Evolutionary conservation across 2,113 vertebrate species (phyloP).

Genomic region (Rattus rattus): DNA sequence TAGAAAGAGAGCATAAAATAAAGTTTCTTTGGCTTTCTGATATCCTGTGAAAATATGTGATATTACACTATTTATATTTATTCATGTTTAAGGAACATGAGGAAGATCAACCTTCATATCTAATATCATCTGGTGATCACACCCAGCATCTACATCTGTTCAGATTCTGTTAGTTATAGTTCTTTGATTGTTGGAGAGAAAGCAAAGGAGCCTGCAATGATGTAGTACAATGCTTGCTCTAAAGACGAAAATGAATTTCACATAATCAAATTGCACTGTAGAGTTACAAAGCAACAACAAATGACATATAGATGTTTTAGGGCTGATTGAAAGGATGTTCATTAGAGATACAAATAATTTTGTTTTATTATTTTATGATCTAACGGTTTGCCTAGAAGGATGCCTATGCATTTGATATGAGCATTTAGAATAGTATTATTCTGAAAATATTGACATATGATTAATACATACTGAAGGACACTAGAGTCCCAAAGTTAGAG

Average conservation of each 20-base stretch:
- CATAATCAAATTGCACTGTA: constrained; percentile 41
- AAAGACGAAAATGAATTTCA: constrained; percentile 61
- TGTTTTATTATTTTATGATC: background rate
- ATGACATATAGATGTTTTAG: background rate
- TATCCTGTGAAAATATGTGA: constrained; percentile 40
- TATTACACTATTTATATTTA: constrained; percentile 52
- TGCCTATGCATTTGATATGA: background rate
- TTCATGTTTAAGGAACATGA: constrained; percentile 50
- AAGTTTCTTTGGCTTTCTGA: constrained; percentile 61
- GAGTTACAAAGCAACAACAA: constrained; percentile 14
- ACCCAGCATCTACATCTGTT: constrained; percentile 6
- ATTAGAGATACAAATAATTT: constrained; percentile 37
- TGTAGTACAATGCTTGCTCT: constrained; percentile 44
- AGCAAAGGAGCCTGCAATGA: constrained; percentile 25
- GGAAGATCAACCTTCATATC: background rate
- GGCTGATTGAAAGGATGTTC: background rate
- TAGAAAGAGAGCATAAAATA: constrained; percentile 67
- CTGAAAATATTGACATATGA: background rate
- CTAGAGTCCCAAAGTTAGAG: background rate
- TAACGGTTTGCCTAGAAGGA: background rate
- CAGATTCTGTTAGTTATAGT: constrained; percentile 16
- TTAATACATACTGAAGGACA: background rate
- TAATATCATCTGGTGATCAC: constrained; percentile 54
- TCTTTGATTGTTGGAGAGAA: constrained; percentile 48
- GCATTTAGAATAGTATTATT: background rate